Evolutionary conservation across 2,113 vertebrate species (phyloP), one percentile per base, ranked within the genome.

Genomic region (Dolichallabes microphthalmus): DNA sequence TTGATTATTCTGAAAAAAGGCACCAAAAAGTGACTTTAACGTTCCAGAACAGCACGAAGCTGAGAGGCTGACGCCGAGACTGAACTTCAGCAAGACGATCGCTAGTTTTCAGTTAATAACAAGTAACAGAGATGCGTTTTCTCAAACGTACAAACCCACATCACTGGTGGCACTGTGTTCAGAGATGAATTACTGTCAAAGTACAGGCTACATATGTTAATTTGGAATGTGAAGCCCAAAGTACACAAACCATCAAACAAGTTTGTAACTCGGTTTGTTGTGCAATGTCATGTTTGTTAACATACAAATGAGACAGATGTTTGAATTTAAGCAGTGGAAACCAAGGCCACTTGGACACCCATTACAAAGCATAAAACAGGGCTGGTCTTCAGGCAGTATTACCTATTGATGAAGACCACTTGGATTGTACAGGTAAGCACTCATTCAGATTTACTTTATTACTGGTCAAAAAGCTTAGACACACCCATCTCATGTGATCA

Each of bases 1-100:
- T 83, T 76, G 68, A 93, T 92, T 92, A 86, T 92, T 93, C 93
- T 92, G 93, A 93, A 87, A 92, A 91, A 93, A 93, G 92, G 91
- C 89, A 89, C 89, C 27, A 80, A 85, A 88, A 91, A 90, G 90
- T 88, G 91, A 90, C 91, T 88, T 90, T 92, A 25, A 55, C 52
- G 74, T 89, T 35, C 64, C 74, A 83, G 55, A 79, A 82, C 60
- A 66, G 74, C 15, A 45, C 45, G 66, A 27, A 57, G 35, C 85
- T 73, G 55, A 60, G 17, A 45, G 30, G 57, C 32, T 5, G 20
- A 50, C 7, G 30, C 64, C 12, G 25, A 57, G 66, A 50, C 55
- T 60, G 82, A 61, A 71, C n/a, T 58, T 80, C 63, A 80, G 83
- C 69, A 74, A 20, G 22, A 20, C 19, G 17, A 30, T 14, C n/a